Percentiles rank a stretch among this genome's conserved stretches.
Evolutionary conservation across 1,140 invertebrate genomes (phyloP).

Genomic region (Goniozus legneri): DNA sequence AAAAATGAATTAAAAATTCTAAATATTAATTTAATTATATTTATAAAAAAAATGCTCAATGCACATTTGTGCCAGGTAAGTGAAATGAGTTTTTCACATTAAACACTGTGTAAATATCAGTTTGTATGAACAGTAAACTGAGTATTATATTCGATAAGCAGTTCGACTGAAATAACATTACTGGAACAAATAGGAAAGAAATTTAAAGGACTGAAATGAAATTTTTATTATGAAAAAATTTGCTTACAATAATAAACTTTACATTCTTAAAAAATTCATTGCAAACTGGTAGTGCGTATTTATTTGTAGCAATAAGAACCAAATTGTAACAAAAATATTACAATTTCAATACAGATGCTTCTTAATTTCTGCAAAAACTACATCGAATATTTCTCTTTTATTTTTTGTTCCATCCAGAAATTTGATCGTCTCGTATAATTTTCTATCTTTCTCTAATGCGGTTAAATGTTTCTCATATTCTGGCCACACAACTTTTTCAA

Average conservation of each 20-base stretch:
- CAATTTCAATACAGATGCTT: not conserved
- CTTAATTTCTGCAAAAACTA: conserved; percentile 30
- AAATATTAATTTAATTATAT: too few species aligned
- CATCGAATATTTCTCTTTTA: conserved; percentile 31
- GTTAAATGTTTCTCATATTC: conserved; percentile 56
- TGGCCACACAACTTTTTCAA: conserved; percentile 75
- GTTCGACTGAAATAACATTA: not conserved
- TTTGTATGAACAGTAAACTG: not conserved
- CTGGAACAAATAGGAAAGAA: too few species aligned
- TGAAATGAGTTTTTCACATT: conserved; percentile 9
- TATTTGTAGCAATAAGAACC: conserved; percentile 11
- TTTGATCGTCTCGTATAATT: conserved; percentile 29
- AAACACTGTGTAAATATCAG: not conserved
- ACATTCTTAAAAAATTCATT: too few species aligned
- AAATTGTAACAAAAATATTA: not conserved
- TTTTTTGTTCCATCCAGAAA: conserved; percentile 41
- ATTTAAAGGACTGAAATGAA: too few species aligned
- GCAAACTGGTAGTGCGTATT: conserved; percentile 5
- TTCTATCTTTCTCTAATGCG: conserved; percentile 30
- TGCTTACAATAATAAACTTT: too few species aligned
- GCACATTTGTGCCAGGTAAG: conserved; percentile 18
- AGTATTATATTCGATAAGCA: not conserved
- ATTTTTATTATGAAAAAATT: too few species aligned
- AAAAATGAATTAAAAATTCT: too few species aligned
- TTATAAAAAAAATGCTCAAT: conserved; percentile 9